Evolutionary conservation across 2,888 invertebrate genomes (phyloP).

Genomic region (Eristalis arbustorum): DNA sequence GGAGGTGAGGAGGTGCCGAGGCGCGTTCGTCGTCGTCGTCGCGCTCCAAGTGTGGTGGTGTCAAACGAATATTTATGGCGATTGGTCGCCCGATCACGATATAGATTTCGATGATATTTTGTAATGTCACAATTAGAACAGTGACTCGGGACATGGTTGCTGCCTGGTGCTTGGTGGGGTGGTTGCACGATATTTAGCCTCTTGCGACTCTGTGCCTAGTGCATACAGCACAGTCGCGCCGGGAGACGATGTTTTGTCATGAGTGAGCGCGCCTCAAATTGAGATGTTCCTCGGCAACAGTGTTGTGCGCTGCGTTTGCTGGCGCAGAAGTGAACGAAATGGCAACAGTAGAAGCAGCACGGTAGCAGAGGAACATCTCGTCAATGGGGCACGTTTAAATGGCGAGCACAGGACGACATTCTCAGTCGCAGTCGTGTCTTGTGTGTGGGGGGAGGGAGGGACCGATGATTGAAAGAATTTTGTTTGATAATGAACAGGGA

Average conservation of each 20-base stretch:
- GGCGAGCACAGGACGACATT: neutral
- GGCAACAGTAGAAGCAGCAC: neutral
- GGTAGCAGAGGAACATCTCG: neutral
- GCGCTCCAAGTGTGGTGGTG: constrained; percentile 32
- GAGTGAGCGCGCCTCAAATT: constrained; percentile 44
- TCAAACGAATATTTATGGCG: constrained; percentile 68
- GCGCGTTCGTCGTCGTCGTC: constrained; percentile 35
- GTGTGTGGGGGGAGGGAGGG: neutral
- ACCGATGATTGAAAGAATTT: neutral
- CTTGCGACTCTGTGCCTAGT: too few relatives aligned
- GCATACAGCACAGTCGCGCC: constrained; percentile 31
- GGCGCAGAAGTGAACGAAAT: neutral
- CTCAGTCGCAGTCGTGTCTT: neutral
- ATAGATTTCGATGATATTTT: constrained; percentile 70
- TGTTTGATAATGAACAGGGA: neutral
- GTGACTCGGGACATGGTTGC: constrained; percentile 36
- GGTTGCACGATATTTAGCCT: constrained; percentile 60
- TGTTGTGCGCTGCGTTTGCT: neutral
- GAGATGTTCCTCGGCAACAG: constrained; percentile 49
- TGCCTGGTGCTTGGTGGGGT: constrained; percentile 30
- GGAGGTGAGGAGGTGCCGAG: neutral
- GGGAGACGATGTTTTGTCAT: constrained; percentile 57
- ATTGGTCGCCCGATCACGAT: constrained; percentile 69
- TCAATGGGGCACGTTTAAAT: neutral
- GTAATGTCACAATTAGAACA: constrained; percentile 70